Conservation (phyloP, 2,797 vertebrate species). For the Gymnopithys bicolor region DNA sequence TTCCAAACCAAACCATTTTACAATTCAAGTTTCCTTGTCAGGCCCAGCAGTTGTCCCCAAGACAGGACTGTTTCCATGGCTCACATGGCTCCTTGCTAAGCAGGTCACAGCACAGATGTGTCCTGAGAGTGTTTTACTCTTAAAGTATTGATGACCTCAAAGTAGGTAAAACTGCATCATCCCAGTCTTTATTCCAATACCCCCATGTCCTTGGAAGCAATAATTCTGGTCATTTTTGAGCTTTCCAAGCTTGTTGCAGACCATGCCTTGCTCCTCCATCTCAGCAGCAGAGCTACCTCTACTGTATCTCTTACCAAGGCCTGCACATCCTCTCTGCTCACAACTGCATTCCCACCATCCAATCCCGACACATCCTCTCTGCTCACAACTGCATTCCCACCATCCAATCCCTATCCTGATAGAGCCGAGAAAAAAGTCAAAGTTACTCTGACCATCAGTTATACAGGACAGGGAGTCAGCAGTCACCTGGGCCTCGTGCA, state of each 20-base stretch:
- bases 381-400: neutral
- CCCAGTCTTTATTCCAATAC: neutral
- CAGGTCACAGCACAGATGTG: neutral
- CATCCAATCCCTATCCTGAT: neutral
- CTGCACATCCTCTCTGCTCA: neutral
- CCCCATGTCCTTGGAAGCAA: accelerated
- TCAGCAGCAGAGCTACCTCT: neutral
- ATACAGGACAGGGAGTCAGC: neutral
- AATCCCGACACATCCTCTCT: neutral
- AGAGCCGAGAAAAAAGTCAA: neutral
- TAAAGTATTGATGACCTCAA: neutral
- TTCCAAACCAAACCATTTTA: neutral
- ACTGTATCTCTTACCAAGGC: neutral
- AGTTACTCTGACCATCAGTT: neutral
- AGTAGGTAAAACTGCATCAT: neutral
- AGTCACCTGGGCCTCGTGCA: neutral
- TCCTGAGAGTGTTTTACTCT: neutral
- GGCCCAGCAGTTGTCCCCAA: neutral
- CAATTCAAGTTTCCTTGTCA: neutral
- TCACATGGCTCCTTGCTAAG: neutral
- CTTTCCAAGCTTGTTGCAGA: neutral
- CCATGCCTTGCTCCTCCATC: neutral
- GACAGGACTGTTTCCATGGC: neutral
- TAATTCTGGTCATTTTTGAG: neutral
- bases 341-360: neutral